Percentiles rank a stretch among this genome's conserved stretches.
These are phyloP conservation scores for Tiliacea aurago DNA, from an alignment of 2,888 invertebrate genomes.

Conservation along the genomic window DNA sequence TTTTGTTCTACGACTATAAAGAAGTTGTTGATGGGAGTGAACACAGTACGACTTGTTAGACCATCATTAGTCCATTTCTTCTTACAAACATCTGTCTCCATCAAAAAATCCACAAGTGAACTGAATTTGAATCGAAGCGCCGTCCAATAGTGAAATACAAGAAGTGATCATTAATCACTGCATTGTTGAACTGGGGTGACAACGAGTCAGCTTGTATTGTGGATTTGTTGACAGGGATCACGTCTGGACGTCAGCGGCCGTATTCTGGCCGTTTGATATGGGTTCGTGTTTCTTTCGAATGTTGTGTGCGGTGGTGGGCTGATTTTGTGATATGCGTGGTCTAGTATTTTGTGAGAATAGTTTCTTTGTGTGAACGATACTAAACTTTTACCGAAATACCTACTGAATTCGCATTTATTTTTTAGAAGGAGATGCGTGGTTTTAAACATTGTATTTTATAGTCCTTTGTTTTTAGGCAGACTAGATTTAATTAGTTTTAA, in stretches of 20 bases:
- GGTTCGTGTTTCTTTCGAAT: conserved; percentile 49
- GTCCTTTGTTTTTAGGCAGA: neutral
- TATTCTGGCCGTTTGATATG: conserved; percentile 73
- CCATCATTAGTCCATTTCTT: conserved; percentile 36
- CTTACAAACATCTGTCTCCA: conserved; percentile 53
- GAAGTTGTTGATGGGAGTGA: neutral
- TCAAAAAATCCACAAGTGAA: conserved; percentile 60
- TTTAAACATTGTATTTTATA: neutral
- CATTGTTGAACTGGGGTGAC: conserved; percentile 87
- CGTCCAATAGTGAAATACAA: conserved; percentile 80
- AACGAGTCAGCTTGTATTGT: conserved; percentile 87
- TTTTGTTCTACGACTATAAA: neutral
- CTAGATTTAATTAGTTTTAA: neutral
- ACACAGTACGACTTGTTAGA: conserved; percentile 25
- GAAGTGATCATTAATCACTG: conserved; percentile 87
- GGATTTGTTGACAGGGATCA: conserved; percentile 89
- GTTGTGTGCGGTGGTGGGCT: conserved; percentile 1
- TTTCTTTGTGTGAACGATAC: conserved; percentile 1
- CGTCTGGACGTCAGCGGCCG: conserved; percentile 77
- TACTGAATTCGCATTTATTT: neutral
- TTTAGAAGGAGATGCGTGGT: neutral
- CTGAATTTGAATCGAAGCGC: conserved; percentile 66
- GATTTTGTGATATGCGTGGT: conserved; percentile 23
- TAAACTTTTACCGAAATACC: neutral
- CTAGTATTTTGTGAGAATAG: conserved; percentile 1